Base-by-base conservation (phyloP, 1,140 invertebrate genomes). In the Vanessa tameamea region DNA sequence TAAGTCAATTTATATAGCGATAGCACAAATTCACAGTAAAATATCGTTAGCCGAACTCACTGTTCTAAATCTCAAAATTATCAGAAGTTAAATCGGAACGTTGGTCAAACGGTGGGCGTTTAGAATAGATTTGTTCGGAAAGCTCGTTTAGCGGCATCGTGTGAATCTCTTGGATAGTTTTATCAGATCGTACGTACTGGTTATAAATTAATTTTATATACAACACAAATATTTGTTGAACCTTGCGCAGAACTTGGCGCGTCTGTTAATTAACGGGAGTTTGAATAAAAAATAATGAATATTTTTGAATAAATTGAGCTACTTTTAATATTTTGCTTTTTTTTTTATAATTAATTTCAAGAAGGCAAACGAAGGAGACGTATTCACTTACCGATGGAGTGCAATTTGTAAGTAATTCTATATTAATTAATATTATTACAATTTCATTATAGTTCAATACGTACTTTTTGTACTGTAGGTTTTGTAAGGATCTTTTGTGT, bases 61-160 rank as follows among this genome's bases (percentile, higher is more conserved):
- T 61, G 57, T 61, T 13, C 57, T 13, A 50, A 64, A 63, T 47
- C 67, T 53, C 48, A 37, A 67, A 26, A 16, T 67, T 70, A 73
- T 77, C 76, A 65, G 13, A 50, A 68, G 50, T 43, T 69, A 59
- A 63, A 72, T 75, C 74, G 73, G 65, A 59, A 59, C 75, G 31
- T 37, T 37, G 72, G 73, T 75, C 69, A 75, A 78, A 75, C 73
- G 69, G 76, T 78, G 76, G 76, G 76, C 73, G 76, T 78, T 75
- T 78, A 69, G 73, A 75, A 78, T 75, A 78, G 69, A 78, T 78
- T 78, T 78, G 76, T 78, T 72, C 50, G 69, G 15, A 68, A 59
- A 69, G 47, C 65, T 16, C 23, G 43, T 64, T 69, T 72, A 72
- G 67, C 71, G 47, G 20, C 43, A 61, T 59, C 64, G 63, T 72